Evolutionary conservation across 2,888 invertebrate species (phyloP), one percentile per base, ranked within the genome.

Genomic region (Microctonus hyperodae): DNA sequence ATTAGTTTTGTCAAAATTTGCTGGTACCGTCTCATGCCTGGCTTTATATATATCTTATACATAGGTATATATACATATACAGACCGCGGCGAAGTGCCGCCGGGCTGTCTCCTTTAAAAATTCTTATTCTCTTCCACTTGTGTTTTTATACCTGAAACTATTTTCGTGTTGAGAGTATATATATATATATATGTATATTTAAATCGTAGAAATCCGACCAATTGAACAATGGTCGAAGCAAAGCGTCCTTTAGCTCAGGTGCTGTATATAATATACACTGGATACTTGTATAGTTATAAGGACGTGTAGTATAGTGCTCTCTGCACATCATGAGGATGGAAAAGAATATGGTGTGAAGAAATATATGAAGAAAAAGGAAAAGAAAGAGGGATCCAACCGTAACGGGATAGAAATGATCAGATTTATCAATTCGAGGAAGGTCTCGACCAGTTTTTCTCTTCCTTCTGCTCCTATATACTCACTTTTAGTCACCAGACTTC

Each of bases 1-100:
- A 78, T 79, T 77, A 74, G 78, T 78, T 79, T 70, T 78, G 78
- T 78, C 78, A 76, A 77, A 73, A 53, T 44, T 76, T 76, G 75
- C 76, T 76, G 76, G 79, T 79, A 73, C 73, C 72, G 71, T 67
- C 31, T 10, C 59, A 28, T 20, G 7, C 53, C 63, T 40, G 40
- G 33, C 35, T 56, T 44, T 35, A 33, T 31, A 5, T 44, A 13
- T 50, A n/a, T n/a, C n/a, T n/a, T n/a, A n/a, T n/a, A n/a, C n/a
- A n/a, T n/a, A n/a, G n/a, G n/a, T n/a, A n/a, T n/a, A n/a, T n/a
- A n/a, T n/a, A n/a, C n/a, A n/a, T n/a, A n/a, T n/a, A n/a, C n/a
- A n/a, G n/a, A n/a, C n/a, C n/a, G n/a, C n/a, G n/a, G n/a, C n/a
- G n/a, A n/a, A n/a, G 11, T 16, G 44, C 44, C 44, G 44, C 44